These are phyloP conservation scores for Acestrorhynchus altus DNA, from an alignment of 2,797 vertebrate genomes.

Conservation along the genomic window DNA sequence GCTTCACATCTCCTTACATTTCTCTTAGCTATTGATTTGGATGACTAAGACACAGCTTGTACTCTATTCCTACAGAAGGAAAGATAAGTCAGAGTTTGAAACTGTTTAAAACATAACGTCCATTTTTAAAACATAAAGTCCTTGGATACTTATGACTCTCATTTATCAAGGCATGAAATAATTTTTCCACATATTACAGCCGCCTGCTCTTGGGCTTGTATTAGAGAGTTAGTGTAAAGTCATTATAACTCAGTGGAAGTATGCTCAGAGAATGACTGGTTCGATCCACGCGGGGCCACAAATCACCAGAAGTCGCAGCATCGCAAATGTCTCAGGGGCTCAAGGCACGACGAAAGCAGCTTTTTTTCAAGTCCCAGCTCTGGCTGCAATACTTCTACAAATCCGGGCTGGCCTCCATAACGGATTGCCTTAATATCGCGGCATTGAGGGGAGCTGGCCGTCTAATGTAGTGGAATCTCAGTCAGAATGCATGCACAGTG, in stretches of 20 bases:
- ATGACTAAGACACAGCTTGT: conserved; percentile 12
- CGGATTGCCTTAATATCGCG: conserved; percentile 69
- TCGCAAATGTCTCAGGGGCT: conserved; percentile 38
- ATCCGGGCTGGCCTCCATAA: conserved; percentile 56
- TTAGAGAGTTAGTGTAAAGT: conserved; percentile 31
- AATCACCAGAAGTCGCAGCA: conserved; percentile 23
- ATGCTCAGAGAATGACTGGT: conserved; percentile 19
- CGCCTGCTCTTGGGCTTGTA: conserved; percentile 24
- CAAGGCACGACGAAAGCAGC: conserved; percentile 34
- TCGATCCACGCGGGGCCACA: conserved; percentile 35
- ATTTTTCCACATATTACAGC: conserved; percentile 36
- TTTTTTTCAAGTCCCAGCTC: conserved; percentile 33
- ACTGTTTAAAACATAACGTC: conserved; percentile 23
- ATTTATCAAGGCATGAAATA: conserved; percentile 44
- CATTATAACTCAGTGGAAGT: conserved; percentile 42
- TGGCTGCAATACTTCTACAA: conserved; percentile 34
- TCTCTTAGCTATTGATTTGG: neutral
- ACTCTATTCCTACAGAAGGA: conserved; percentile 14
- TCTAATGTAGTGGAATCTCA: conserved; percentile 46
- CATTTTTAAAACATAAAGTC: conserved; percentile 25
- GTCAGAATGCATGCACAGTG: conserved; percentile 58
- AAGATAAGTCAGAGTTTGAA: conserved; percentile 25
- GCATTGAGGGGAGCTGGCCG: conserved; percentile 61
- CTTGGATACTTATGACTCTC: conserved; percentile 45
- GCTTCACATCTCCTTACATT: neutral